A percentile compares a stretch with the other conserved stretches of the same genome.
Evolutionary conservation across 1,140 invertebrate genomes (phyloP).

Genomic region (Pseudomyrmex concolor): DNA sequence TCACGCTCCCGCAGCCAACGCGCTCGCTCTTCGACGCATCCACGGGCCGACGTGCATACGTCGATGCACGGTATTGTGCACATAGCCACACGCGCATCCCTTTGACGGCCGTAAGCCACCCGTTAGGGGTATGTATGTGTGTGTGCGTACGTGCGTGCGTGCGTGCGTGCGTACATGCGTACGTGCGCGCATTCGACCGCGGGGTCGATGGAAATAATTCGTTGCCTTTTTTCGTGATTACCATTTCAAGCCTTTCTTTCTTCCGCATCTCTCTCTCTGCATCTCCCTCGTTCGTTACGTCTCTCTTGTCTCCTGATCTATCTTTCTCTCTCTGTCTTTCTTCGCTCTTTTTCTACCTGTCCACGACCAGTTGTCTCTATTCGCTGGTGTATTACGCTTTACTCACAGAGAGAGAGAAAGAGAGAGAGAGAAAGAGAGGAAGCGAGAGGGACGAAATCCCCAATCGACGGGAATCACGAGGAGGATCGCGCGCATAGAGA

Average conservation of each 20-base stretch:
- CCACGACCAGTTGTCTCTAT: conserved; percentile 8
- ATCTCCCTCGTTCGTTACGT: conserved; percentile 32
- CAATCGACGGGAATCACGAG: conserved; percentile 70
- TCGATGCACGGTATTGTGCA: conserved; percentile 74
- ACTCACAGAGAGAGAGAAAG: neutral
- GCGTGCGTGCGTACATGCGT: conserved; percentile 40
- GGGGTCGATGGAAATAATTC: conserved; percentile 82
- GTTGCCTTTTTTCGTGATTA: conserved; percentile 79
- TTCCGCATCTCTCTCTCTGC: conserved; percentile 29
- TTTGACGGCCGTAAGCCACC: conserved; percentile 79
- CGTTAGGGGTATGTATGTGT: conserved; percentile 70
- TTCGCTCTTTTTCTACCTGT: conserved; percentile 49
- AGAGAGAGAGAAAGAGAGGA: conserved; percentile 16
- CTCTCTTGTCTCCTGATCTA: conserved; percentile 57
- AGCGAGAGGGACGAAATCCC: conserved; percentile 18
- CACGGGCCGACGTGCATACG: conserved; percentile 57
- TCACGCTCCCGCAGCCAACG: conserved; percentile 52
- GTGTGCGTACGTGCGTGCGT: neutral
- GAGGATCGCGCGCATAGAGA: conserved; percentile 59
- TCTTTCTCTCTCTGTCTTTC: neutral
- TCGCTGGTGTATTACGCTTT: conserved; percentile 1
- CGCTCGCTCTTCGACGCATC: conserved; percentile 51
- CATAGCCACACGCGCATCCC: conserved; percentile 77
- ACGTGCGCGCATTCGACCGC: conserved; percentile 60
- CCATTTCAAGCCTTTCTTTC: conserved; percentile 72